Conservation (phyloP, 2,797 vertebrate genomes). For the Schizopygopsis malacanthus region DNA sequence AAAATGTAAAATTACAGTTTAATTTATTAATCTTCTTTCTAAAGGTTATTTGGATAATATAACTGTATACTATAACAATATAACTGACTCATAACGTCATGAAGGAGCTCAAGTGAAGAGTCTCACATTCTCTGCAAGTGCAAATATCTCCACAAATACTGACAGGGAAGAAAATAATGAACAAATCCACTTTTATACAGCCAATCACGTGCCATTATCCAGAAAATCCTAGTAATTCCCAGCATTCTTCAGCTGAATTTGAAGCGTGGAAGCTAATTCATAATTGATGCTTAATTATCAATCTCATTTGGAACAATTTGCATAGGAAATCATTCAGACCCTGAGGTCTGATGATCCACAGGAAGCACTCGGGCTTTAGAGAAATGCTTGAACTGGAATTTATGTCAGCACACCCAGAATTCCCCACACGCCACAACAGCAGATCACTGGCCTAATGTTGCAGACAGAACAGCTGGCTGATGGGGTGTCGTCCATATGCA, state of each 20-base stretch:
- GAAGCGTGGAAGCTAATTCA: conserved; percentile 13
- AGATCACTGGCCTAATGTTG: conserved; percentile 21
- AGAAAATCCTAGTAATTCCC: conserved; percentile 32
- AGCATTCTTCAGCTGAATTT: conserved; percentile 12
- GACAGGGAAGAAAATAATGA: conserved; percentile 18
- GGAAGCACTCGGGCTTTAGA: conserved; percentile 12
- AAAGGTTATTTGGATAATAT: too few species aligned
- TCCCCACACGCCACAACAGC: background rate
- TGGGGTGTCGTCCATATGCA: conserved; percentile 17
- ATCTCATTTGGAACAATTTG: conserved; percentile 18
- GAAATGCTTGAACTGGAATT: conserved; percentile 63
- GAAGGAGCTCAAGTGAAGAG: background rate
- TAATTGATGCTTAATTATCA: conserved; percentile 46
- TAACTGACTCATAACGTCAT: background rate
- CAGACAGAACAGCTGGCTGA: conserved; percentile 29
- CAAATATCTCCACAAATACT: conserved; percentile 35
- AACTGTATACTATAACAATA: too few species aligned
- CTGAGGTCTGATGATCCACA: conserved; percentile 19
- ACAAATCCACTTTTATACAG: background rate
- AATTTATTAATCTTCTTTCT: too few species aligned
- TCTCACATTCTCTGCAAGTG: background rate
- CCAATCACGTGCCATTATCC: conserved; percentile 21
- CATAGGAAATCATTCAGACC: conserved; percentile 40
- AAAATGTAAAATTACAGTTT: too few species aligned
- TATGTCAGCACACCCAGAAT: conserved; percentile 24